Percentiles rank a stretch among this genome's conserved stretches.
Evolutionary conservation across 2,113 vertebrate species (phyloP).

Genomic region (Triplophysa siluroides): DNA sequence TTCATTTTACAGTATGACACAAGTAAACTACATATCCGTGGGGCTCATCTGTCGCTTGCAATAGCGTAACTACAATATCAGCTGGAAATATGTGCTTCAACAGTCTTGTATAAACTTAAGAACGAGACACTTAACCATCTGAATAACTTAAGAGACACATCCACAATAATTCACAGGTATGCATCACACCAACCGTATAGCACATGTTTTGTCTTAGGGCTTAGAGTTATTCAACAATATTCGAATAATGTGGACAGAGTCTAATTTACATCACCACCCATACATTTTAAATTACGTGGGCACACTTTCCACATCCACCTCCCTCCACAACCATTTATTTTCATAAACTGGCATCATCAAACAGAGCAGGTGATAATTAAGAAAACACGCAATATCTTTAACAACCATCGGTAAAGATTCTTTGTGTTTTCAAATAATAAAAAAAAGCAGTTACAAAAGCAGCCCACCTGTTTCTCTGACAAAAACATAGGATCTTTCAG

Average conservation of each 20-base stretch:
- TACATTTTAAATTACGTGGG: not conserved
- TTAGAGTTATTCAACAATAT: not conserved
- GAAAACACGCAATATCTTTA: not conserved
- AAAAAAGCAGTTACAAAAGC: not conserved
- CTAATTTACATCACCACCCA: constrained; percentile 28
- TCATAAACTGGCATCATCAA: constrained; percentile 8
- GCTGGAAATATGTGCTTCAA: too few species aligned
- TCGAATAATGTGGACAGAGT: constrained; percentile 5
- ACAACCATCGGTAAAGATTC: not conserved
- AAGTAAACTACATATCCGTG: too few species aligned
- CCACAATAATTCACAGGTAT: not conserved
- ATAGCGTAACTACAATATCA: too few species aligned
- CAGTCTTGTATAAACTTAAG: too few species aligned
- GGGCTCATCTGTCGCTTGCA: too few species aligned
- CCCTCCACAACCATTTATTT: constrained; percentile 24
- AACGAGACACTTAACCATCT: not conserved
- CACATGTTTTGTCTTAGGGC: not conserved
- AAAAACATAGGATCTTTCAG: constrained; percentile 86
- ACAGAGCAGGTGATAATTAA: constrained; percentile 21
- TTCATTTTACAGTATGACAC: too few species aligned
- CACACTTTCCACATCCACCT: constrained; percentile 20
- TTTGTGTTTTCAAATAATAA: not conserved
- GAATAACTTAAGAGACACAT: not conserved
- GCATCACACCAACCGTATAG: not conserved
- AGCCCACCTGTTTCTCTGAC: constrained; percentile 89